Conservation (phyloP, 2,888 invertebrate species). For the Clistopyga incitator region DNA sequence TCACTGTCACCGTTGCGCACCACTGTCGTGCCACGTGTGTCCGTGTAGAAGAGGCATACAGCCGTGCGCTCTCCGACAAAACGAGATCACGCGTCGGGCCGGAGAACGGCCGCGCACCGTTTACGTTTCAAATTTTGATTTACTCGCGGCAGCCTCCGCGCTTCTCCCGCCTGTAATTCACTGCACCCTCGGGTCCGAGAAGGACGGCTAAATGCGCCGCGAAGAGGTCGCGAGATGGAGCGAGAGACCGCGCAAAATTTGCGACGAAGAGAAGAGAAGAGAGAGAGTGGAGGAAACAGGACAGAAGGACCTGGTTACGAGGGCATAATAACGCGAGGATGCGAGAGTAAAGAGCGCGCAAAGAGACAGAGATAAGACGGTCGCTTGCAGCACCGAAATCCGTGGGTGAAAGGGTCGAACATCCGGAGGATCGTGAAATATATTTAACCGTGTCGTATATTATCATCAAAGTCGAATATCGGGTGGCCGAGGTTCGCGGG, state of each 20-base stretch:
- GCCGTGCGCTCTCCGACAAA: slow-evolving; percentile 44
- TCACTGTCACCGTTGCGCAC: slow-evolving; percentile 12
- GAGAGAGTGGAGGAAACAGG: slow-evolving; percentile 25
- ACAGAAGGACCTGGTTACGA: slow-evolving; percentile 58
- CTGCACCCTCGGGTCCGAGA: slow-evolving; percentile 56
- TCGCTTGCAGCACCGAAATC: slow-evolving; percentile 24
- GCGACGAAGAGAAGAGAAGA: slow-evolving; percentile 30
- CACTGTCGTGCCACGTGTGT: neutral
- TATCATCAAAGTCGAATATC: slow-evolving; percentile 72
- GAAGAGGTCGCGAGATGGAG: slow-evolving; percentile 51
- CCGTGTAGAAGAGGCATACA: slow-evolving; percentile 33
- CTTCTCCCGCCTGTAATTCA: slow-evolving; percentile 67
- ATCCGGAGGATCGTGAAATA: slow-evolving; percentile 54
- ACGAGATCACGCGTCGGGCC: slow-evolving; percentile 58
- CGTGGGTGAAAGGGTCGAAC: slow-evolving; percentile 22
- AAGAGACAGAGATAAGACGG: slow-evolving; percentile 35
- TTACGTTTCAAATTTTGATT: slow-evolving; percentile 73
- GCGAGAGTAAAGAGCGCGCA: slow-evolving; percentile 46
- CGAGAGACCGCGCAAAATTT: slow-evolving; percentile 45
- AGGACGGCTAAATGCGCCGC: slow-evolving; percentile 43
- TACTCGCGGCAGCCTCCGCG: slow-evolving; percentile 69
- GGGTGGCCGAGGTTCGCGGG: slow-evolving; percentile 19
- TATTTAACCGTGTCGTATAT: slow-evolving; percentile 71
- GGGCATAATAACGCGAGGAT: slow-evolving; percentile 56
- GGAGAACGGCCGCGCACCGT: slow-evolving; percentile 50